Base-by-base conservation (phyloP, 1,140 invertebrate genomes). In the Diabrotica virgifera region DNA sequence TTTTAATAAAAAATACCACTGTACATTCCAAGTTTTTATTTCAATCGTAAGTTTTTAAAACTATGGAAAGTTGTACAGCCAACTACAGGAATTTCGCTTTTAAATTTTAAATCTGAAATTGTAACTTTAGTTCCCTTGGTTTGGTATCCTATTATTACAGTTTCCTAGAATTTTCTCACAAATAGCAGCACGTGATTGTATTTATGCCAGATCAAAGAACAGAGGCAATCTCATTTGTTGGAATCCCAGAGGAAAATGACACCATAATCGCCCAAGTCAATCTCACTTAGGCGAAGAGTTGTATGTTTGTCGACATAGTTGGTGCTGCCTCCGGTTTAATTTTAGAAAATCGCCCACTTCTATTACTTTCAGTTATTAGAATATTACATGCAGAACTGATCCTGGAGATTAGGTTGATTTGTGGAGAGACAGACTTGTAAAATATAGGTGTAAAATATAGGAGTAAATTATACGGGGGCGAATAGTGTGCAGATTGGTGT, bases 351-450 rank as follows among this genome's bases (percentile, higher is more conserved):
- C 40, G 40, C 40, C 40, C 40, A 46, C 40, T 46, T 46, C 4
- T 46, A 46, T n/a, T 46, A 46, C 40, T 46, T 46, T 46, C n/a
- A 46, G 40, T 46, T 46, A 46, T 46, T 46, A 46, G 40, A 46
- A 46, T 46, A 10, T 46, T 46, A 46, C 40, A 46, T 46, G 40
- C 40, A 46, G 40, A 46, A 46, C 40, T 46, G 40, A 46, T 46
- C 40, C 40, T 10, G 40, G 40, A 46, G 40, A 46, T 46, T 46
- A 46, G 40, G 40, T 46, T 46, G 40, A 46, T 46, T 46, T 46
- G 40, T 46, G n/a, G 40, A 46, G 40, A 46, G 40, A 46, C 40
- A n/a, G 8, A 10, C 5, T 46, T 46, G n/a, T 46, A 46, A 46
- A 46, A 46, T 46, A 46, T 10, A 10, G 40, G n/a, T 5, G 8